Evolutionary conservation across 2,888 invertebrate species (phyloP), one percentile per base, ranked within the genome.

Genomic region (Erebia aethiops): DNA sequence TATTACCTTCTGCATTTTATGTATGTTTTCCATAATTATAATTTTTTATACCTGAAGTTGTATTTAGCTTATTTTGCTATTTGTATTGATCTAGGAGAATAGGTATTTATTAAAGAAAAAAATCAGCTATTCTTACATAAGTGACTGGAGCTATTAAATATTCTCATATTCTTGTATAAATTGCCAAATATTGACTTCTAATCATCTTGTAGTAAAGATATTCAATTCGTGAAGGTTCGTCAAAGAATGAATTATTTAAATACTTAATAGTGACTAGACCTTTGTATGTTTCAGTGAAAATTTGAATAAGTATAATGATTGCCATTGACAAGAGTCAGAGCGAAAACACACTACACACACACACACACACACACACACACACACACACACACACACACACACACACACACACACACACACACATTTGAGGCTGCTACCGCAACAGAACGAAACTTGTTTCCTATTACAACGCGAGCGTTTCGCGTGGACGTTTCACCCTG

Each of bases 21-120:
- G 16, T 54, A 52, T n/a, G 16, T 10, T 16, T 54, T 9, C 54
- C 16, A 9, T 41, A 41, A 16, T 26, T 58, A 21, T 35, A 1
- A 14, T n/a, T 43, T 43, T 61, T 43, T 21, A 21, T 26, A 62
- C 43, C 14, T 49, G 21, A 62, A 21, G 7, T 62, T 62, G 46
- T 62, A 62, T 43, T 60, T 62, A 62, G 60, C 46, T 62, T 49
- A 62, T 62, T 61, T 62, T 49, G 62, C 46, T 62, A 46, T 43
- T 16, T 41, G 60, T 60, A 60, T n/a, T 16, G n/a, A 60, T 41
- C 16, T 60, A 16, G 60, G 16, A 60, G 60, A 43, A 16, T 60
- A 60, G 35, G 26, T 16, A 60, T 60, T 60, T 41, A 60, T 60
- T 60, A 10, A 43, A 11, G 5, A 26, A 57, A 54, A 16, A 54